Conservation (phyloP, 2,797 vertebrate genomes). For the Pangasius macronema region DNA sequence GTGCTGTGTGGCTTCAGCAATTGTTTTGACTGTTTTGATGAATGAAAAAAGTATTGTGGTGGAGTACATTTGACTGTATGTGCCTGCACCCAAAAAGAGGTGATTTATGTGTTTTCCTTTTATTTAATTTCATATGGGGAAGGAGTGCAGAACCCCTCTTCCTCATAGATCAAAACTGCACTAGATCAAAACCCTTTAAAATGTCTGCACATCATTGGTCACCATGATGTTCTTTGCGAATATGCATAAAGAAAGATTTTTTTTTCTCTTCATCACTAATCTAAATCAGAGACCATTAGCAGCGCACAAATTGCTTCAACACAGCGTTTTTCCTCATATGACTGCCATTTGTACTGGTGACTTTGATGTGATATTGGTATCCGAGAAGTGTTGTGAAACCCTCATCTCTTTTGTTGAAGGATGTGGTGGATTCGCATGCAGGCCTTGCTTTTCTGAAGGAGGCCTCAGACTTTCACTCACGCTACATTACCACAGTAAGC, state of each 20-base stretch:
- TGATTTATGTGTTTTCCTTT: conserved; percentile 86
- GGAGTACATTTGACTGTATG: conserved; percentile 80
- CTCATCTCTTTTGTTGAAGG: conserved; percentile 70
- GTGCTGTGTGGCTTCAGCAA: conserved; percentile 63
- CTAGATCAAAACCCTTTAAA: conserved; percentile 58
- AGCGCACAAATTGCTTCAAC: conserved; percentile 35
- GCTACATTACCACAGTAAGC: conserved; percentile 96
- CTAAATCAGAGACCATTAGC: conserved; percentile 40
- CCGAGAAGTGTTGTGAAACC: conserved; percentile 34
- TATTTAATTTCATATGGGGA: conserved; percentile 77
- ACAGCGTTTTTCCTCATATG: conserved; percentile 10
- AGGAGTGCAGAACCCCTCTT: conserved; percentile 62
- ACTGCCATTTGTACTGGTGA: conserved; percentile 33
- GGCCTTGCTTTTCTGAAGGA: conserved; percentile 92
- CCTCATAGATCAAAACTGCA: conserved; percentile 32
- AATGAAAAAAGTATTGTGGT: conserved; percentile 81
- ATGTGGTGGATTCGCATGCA: conserved; percentile 91
- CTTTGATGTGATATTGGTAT: conserved; percentile 45
- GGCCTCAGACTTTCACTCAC: conserved; percentile 93
- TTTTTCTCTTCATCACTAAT: conserved; percentile 45
- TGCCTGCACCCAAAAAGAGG: conserved; percentile 67
- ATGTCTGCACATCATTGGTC: conserved; percentile 38
- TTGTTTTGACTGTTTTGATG: conserved; percentile 81
- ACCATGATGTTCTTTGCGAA: conserved; percentile 26
- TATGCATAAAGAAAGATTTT: conserved; percentile 47